Conservation (phyloP, 35 echinoderm and acorn worm genomes). For the Ptychodera flava region DNA sequence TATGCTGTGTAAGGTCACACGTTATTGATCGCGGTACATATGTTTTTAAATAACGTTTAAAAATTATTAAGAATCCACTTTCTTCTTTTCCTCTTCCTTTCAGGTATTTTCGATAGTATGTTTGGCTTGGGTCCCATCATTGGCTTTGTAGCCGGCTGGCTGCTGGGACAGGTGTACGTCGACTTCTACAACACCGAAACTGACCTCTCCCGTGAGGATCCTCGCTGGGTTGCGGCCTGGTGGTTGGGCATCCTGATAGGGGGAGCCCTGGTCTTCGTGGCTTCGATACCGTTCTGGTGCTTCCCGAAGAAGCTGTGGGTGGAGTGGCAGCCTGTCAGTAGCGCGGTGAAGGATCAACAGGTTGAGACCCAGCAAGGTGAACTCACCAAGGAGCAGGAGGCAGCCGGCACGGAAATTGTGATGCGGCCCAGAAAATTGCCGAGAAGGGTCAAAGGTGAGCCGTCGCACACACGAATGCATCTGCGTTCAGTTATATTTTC, state of each 20-base stretch:
- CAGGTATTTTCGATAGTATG: constrained; percentile 40
- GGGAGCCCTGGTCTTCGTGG: constrained; percentile 6
- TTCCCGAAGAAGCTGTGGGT: background rate
- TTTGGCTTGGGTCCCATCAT: constrained; percentile 41
- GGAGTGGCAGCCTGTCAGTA: background rate
- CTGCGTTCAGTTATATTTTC: too few relatives aligned
- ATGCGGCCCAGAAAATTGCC: background rate
- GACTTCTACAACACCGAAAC: constrained; percentile 50
- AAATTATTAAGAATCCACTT: too few relatives aligned
- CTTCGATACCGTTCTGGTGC: background rate
- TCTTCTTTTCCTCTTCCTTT: background rate
- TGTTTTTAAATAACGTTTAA: too few relatives aligned
- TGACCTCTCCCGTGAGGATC: constrained; percentile 20
- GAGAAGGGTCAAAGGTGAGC: background rate
- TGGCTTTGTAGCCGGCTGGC: constrained; percentile 60
- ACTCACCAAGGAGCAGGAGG: background rate
- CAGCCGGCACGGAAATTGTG: background rate
- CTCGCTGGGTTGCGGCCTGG: constrained; percentile 65
- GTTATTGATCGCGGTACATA: too few relatives aligned
- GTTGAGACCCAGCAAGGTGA: background rate
- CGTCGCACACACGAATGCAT: too few relatives aligned
- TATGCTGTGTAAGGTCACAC: too few relatives aligned
- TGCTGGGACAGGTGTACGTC: constrained; percentile 47
- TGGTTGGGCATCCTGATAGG: constrained; percentile 50
- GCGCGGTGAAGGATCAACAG: background rate